phyloP scores from a whole-genome alignment of 2,113 vertebrate species.

The Lathamus discolor region DNA sequence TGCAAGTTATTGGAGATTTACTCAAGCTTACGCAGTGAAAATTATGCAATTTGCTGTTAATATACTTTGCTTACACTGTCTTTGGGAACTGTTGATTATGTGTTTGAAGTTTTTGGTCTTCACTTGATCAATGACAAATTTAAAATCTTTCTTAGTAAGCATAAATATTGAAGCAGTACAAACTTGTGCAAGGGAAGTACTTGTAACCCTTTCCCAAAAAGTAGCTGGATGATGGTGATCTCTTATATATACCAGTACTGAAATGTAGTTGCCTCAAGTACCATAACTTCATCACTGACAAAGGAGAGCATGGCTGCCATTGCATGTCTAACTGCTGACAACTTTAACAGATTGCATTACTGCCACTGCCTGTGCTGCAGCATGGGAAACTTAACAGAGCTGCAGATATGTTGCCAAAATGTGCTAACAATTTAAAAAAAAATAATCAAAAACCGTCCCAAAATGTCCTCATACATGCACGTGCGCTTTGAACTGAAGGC shows the following conservation, averaged over 20 bases:
- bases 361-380: not conserved
- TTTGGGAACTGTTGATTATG: not conserved
- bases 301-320: not conserved
- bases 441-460: not conserved
- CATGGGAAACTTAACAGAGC: not conserved
- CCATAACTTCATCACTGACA: not conserved
- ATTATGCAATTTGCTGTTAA: not conserved
- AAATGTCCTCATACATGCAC: accelerated
- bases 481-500: not conserved
- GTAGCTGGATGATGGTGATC: not conserved
- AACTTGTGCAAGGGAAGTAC: not conserved
- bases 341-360: not conserved
- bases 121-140: not conserved
- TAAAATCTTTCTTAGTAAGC: not conserved
- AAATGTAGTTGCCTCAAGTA: not conserved
- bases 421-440: not conserved
- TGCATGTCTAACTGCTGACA: not conserved
- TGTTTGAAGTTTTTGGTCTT: conserved; percentile 13
- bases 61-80: not conserved
- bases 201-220: not conserved
- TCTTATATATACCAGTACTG: accelerated
- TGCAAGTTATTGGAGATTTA: not conserved
- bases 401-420: not conserved
- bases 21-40: not conserved
- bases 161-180: not conserved